phyloP scores from a whole-genome alignment of 2,888 invertebrate species.

The Dryococelus australis region DNA sequence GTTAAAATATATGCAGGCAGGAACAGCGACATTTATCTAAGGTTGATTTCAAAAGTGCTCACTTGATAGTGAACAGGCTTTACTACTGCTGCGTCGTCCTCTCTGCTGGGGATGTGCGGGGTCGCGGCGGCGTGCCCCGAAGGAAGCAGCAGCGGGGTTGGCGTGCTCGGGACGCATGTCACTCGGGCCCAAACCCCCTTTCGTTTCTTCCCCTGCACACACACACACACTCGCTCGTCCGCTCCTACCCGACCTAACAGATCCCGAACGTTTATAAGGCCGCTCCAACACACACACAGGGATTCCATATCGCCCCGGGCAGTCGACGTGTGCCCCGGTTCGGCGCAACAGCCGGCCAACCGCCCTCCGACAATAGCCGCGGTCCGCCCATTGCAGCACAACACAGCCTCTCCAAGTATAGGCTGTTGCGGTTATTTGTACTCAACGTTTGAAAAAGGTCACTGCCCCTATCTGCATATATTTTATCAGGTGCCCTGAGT shows the following conservation, averaged over 20 bases:
- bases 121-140: neutral
- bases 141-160: neutral
- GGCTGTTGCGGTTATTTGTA: too few relatives aligned
- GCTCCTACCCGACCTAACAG: neutral
- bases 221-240: neutral
- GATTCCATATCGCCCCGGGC: neutral
- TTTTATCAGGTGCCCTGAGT: too few relatives aligned
- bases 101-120: neutral
- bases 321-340: neutral
- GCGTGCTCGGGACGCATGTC: neutral
- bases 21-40: too few relatives aligned
- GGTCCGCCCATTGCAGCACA: too few relatives aligned
- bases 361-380: neutral
- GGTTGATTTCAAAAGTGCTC: too few relatives aligned
- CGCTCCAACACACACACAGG: slow-evolving; percentile 11
- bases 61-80: too few relatives aligned
- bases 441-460: too few relatives aligned
- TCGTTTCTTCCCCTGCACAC: neutral
- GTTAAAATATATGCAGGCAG: too few relatives aligned
- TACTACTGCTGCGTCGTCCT: too few relatives aligned
- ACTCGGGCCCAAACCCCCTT: neutral
- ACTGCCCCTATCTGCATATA: too few relatives aligned
- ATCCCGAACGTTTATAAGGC: neutral
- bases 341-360: neutral
- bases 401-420: too few relatives aligned